phyloP scores from a whole-genome alignment of 2,797 vertebrate species.

The Psittacula echo region DNA sequence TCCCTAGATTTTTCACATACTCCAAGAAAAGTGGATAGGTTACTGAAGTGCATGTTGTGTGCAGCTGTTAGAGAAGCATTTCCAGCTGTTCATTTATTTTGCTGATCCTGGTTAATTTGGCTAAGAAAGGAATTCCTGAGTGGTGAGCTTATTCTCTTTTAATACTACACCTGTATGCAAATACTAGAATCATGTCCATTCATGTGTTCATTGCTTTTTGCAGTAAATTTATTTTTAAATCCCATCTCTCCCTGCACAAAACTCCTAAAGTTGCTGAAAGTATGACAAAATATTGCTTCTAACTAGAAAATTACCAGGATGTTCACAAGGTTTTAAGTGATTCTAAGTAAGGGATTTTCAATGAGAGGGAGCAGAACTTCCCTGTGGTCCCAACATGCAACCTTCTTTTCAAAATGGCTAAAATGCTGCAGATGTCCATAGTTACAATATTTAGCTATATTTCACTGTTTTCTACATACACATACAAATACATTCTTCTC shows the following conservation, averaged over 20 bases:
- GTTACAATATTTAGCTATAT: not conserved
- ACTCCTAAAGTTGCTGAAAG: not conserved
- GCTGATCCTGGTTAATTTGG: slow-evolving; percentile 55
- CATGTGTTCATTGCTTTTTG: not conserved
- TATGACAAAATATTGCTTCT: not conserved
- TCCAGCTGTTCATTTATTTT: slow-evolving; percentile 34
- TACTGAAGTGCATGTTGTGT: not conserved
- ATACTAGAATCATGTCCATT: slow-evolving; percentile 38
- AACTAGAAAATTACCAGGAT: not conserved
- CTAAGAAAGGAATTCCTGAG: slow-evolving; percentile 54
- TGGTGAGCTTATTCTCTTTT: slow-evolving; percentile 39
- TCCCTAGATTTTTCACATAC: slow-evolving; percentile 8
- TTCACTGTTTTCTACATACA: not conserved
- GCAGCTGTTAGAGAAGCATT: slow-evolving; percentile 55
- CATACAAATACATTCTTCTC: not conserved
- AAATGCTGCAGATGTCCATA: not conserved
- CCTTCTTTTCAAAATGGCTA: not conserved
- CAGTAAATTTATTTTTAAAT: not conserved
- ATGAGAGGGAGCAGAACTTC: not conserved
- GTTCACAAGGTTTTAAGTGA: not conserved
- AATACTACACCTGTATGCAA: slow-evolving; percentile 62
- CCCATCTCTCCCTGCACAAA: not conserved
- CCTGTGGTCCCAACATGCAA: not conserved
- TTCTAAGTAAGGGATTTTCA: not conserved
- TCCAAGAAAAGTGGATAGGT: not conserved